These are phyloP conservation scores for Invenusta paracnida DNA, from an alignment of 2,888 invertebrate species.

Conservation along the genomic window DNA sequence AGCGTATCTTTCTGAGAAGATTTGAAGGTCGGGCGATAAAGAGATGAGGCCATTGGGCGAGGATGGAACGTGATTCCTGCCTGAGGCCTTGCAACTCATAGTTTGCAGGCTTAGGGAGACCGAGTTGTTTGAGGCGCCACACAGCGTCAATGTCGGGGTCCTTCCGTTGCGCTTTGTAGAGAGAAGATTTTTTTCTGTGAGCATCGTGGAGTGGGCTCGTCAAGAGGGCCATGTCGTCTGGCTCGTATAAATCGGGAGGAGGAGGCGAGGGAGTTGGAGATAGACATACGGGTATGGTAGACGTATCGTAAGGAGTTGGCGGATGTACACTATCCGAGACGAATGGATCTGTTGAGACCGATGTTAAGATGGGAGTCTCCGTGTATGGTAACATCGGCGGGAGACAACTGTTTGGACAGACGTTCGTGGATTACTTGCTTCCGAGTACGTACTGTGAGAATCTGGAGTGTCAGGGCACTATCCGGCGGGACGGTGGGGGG, in stretches of 20 bases:
- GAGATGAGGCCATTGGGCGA: background rate
- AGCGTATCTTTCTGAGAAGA: background rate
- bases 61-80: background rate
- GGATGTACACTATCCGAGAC: too few relatives aligned
- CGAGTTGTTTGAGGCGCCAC: background rate
- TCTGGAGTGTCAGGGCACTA: too few relatives aligned
- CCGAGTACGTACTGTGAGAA: background rate
- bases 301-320: too few relatives aligned
- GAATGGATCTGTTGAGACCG: background rate
- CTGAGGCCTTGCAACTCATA: background rate
- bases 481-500: background rate
- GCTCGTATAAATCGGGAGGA: too few relatives aligned
- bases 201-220: too few relatives aligned
- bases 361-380: background rate
- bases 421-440: background rate
- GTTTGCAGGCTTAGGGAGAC: background rate
- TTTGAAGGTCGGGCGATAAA: background rate
- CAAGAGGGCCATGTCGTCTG: too few relatives aligned
- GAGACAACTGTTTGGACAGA: background rate
- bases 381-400: background rate
- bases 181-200: too few relatives aligned
- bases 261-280: too few relatives aligned
- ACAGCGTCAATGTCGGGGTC: too few relatives aligned
- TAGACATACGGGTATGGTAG: too few relatives aligned
- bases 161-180: too few relatives aligned